A percentile compares a stretch with the other conserved stretches of the same genome.
Evolutionary conservation across 2,797 vertebrate species (phyloP).

Genomic region (Xerus rutilus): DNA sequence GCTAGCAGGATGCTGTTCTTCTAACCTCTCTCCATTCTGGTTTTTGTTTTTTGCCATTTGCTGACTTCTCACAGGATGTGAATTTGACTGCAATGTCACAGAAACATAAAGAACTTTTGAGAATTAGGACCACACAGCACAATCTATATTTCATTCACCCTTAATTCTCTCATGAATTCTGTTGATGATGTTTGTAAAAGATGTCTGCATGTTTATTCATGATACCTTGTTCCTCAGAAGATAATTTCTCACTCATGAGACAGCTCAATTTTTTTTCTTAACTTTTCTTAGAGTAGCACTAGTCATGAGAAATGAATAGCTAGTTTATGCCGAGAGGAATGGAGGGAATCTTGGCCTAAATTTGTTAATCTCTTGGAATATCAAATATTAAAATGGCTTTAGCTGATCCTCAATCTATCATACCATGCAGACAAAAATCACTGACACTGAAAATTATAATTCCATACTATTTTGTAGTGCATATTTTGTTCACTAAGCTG

Average conservation of each 20-base stretch:
- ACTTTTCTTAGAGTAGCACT: conserved; percentile 15
- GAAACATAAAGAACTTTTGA: conserved; percentile 48
- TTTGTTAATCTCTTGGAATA: conserved; percentile 42
- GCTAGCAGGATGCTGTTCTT: conserved; percentile 63
- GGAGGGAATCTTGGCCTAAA: background rate
- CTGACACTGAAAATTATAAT: background rate
- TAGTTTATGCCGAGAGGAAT: conserved; percentile 35
- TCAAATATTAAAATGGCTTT: conserved; percentile 45
- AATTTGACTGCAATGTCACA: conserved; percentile 36
- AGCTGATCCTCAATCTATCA: conserved; percentile 52
- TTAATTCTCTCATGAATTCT: conserved; percentile 44
- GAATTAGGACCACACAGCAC: background rate
- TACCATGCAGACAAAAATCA: conserved; percentile 35
- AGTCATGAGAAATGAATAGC: conserved; percentile 35
- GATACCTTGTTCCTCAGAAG: background rate
- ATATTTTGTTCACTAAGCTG: conserved; percentile 48
- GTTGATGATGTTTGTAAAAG: conserved; percentile 32
- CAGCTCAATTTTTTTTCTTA: background rate
- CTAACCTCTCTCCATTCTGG: conserved; percentile 56
- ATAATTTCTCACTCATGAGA: background rate
- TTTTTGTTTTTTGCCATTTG: conserved; percentile 54
- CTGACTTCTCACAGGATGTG: conserved; percentile 74
- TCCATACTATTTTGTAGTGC: conserved; percentile 1
- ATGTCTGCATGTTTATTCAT: background rate
- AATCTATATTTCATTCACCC: background rate